A percentile compares a stretch with the other conserved stretches of the same genome.
phyloP scores from a whole-genome alignment of 1,140 invertebrate genomes.

The Neoseiulus cucumeris region DNA sequence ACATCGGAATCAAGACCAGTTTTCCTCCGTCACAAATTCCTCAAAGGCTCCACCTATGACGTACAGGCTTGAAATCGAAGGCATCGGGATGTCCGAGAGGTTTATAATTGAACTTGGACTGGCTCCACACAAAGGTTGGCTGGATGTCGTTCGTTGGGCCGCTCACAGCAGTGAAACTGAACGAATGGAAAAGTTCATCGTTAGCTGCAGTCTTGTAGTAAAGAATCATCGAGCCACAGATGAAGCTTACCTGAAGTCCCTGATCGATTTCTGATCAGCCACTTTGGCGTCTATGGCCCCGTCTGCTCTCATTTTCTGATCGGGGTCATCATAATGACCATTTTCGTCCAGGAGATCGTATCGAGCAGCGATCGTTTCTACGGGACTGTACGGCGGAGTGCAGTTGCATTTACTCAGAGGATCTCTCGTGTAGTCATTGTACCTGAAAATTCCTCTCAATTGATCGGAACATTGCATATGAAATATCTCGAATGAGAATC shows the following conservation, averaged over 20 bases:
- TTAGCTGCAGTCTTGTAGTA: too few relatives aligned
- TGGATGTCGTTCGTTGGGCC: not conserved
- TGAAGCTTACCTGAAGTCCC: too few relatives aligned
- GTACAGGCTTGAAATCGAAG: not conserved
- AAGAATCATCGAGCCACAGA: too few relatives aligned
- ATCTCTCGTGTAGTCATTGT: conserved; percentile 5
- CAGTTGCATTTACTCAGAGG: conserved; percentile 16
- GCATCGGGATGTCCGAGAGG: not conserved
- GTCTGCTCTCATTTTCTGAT: not conserved
- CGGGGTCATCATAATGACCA: conserved; percentile 13
- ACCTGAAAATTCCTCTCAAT: too few relatives aligned
- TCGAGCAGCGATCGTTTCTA: conserved; percentile 14
- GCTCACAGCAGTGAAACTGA: not conserved
- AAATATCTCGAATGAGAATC: too few relatives aligned
- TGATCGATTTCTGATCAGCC: not conserved
- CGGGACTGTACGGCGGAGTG: conserved; percentile 15
- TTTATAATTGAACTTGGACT: not conserved
- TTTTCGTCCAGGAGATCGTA: conserved; percentile 16
- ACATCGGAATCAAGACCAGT: too few relatives aligned
- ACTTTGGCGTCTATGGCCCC: conserved; percentile 15
- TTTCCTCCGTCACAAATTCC: too few relatives aligned
- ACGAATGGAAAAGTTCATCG: too few relatives aligned
- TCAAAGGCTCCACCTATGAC: too few relatives aligned
- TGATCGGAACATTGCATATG: too few relatives aligned
- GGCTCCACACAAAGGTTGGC: not conserved